phyloP scores from a whole-genome alignment of 2,113 vertebrate genomes.

The Mobula birostris region DNA sequence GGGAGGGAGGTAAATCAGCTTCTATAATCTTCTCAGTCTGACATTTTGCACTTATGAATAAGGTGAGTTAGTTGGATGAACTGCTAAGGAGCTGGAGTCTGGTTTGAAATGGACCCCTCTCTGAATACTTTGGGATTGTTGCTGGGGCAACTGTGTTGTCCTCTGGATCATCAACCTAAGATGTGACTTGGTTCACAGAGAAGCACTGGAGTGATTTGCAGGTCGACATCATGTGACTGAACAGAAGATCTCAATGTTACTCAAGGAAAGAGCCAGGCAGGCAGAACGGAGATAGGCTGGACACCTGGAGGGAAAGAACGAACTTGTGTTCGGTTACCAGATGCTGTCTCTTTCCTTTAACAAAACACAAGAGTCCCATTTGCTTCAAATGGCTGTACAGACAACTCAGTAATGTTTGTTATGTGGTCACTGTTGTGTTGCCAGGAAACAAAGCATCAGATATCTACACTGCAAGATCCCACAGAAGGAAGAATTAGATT shows the following conservation, averaged over 20 bases:
- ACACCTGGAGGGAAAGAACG: neutral
- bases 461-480: too few relatives aligned
- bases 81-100: neutral
- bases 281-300: neutral
- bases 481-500: too few relatives aligned
- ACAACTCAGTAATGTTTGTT: neutral
- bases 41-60: neutral
- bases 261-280: neutral
- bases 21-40: neutral
- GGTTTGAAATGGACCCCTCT: neutral
- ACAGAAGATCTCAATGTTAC: neutral
- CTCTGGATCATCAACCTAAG: neutral
- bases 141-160: neutral
- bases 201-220: neutral
- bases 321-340: neutral
- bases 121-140: neutral
- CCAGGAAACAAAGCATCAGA: too few relatives aligned
- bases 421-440: neutral
- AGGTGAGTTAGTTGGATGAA: neutral
- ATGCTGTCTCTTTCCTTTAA: neutral
- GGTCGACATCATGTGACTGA: neutral
- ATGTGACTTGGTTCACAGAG: neutral
- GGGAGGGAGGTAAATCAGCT: too few relatives aligned
- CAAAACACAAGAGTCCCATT: neutral
- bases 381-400: neutral